phyloP scores from a whole-genome alignment of 2,113 vertebrate species.

The Mastomys natalensis region DNA sequence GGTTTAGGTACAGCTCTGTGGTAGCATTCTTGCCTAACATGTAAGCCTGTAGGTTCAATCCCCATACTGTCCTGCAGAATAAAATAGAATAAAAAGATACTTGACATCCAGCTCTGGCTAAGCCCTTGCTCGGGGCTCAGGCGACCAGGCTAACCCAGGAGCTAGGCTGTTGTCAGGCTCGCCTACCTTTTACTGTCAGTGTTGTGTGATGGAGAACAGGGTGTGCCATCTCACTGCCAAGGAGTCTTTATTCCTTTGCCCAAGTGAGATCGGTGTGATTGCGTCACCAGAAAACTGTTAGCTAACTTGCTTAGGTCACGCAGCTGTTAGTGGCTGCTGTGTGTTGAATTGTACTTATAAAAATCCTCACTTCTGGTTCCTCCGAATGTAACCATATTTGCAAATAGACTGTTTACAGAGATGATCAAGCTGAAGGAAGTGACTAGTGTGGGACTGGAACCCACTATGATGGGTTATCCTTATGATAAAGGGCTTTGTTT shows the following conservation, averaged over 20 bases:
- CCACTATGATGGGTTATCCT: not conserved
- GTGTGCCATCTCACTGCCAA: not conserved
- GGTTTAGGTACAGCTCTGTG: not conserved
- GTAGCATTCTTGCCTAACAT: not conserved
- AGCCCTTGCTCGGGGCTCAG: not conserved
- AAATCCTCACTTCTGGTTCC: not conserved
- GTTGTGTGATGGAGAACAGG: not conserved
- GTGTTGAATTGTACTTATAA: not conserved
- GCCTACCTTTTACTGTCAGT: rapidly evolving
- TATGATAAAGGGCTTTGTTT: not conserved
- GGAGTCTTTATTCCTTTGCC: not conserved
- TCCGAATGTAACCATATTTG: not conserved
- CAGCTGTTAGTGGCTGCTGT: not conserved
- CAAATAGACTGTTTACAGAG: not conserved
- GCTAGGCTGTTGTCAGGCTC: not conserved
- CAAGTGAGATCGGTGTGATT: rapidly evolving
- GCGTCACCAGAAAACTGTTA: not conserved
- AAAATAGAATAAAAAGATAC: not conserved
- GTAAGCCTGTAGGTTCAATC: not conserved
- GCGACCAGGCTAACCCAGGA: not conserved
- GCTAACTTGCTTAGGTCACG: not conserved
- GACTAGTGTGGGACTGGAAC: not conserved
- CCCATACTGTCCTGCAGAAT: not conserved
- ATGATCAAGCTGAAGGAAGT: not conserved
- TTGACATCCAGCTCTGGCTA: not conserved